Percentiles rank a stretch among this genome's conserved stretches.
Evolutionary conservation across 2,113 vertebrate genomes (phyloP).

Genomic region (Nycticryphes semicollaris): DNA sequence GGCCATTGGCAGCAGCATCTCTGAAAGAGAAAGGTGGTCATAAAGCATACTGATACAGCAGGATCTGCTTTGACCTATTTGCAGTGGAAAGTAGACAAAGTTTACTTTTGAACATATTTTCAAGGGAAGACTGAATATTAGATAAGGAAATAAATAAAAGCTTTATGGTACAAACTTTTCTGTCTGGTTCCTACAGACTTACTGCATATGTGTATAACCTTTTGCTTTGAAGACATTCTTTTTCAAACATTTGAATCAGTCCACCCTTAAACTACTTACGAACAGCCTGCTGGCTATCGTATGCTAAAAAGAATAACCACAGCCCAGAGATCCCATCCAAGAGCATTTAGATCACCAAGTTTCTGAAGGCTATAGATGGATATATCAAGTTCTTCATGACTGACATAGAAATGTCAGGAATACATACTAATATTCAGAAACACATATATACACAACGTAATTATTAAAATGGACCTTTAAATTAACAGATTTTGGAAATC

Average conservation of each 20-base stretch:
- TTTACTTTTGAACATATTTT: background rate
- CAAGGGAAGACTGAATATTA: background rate
- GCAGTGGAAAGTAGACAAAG: background rate
- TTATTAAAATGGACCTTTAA: background rate
- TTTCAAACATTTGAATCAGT: background rate
- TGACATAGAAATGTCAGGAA: background rate
- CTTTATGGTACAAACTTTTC: background rate
- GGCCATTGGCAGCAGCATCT: background rate
- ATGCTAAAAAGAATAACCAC: background rate
- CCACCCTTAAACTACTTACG: background rate
- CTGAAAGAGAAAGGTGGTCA: background rate
- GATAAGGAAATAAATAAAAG: background rate
- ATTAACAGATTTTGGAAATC: background rate
- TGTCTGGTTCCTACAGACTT: background rate
- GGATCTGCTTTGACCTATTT: background rate
- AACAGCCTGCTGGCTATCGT: background rate
- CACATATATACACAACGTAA: background rate
- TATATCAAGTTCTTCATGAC: background rate
- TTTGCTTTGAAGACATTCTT: background rate
- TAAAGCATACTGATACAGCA: background rate
- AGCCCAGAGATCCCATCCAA: background rate
- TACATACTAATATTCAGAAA: background rate
- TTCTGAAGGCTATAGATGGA: background rate
- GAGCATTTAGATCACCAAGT: background rate
- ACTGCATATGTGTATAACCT: background rate